Evolutionary conservation across 2,888 invertebrate genomes (phyloP).

Genomic region (Marronus borbonicus): DNA sequence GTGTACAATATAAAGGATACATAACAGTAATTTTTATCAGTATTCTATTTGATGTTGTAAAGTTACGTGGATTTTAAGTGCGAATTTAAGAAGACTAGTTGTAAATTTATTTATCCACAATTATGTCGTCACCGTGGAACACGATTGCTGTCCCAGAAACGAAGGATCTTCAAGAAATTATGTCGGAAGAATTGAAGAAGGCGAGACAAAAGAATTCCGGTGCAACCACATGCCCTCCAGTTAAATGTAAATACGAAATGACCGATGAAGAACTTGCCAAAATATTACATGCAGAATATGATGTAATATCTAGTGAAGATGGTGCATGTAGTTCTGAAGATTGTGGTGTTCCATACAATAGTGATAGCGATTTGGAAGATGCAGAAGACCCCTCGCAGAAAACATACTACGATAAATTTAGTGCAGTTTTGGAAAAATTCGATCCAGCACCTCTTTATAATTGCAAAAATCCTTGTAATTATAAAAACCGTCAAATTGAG

Average conservation of each 20-base stretch:
- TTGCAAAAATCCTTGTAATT: slow-evolving; percentile 68
- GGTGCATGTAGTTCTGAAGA: slow-evolving; percentile 64
- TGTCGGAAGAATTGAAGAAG: slow-evolving; percentile 90
- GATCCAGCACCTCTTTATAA: slow-evolving; percentile 80
- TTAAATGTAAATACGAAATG: slow-evolving; percentile 36
- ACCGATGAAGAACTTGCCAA: slow-evolving; percentile 79
- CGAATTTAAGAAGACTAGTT: background rate
- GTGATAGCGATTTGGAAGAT: slow-evolving; percentile 72
- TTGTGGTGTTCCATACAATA: slow-evolving; percentile 56
- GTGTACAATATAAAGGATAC: too few relatives aligned
- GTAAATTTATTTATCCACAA: background rate
- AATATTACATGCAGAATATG: slow-evolving; percentile 91
- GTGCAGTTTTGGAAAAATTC: slow-evolving; percentile 80
- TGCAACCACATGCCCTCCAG: slow-evolving; percentile 60
- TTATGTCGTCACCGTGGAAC: slow-evolving; percentile 79
- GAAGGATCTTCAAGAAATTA: slow-evolving; percentile 86
- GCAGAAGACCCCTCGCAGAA: slow-evolving; percentile 72
- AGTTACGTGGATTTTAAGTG: too few relatives aligned
- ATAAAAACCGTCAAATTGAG: too few relatives aligned
- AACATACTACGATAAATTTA: slow-evolving; percentile 84
- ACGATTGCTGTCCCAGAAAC: slow-evolving; percentile 75
- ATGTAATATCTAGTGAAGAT: slow-evolving; percentile 85
- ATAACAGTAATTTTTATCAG: too few relatives aligned
- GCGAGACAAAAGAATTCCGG: slow-evolving; percentile 72
- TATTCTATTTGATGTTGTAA: too few relatives aligned